Conservation (phyloP, 1,140 invertebrate species). For the Rhizoglyphus robini region DNA sequence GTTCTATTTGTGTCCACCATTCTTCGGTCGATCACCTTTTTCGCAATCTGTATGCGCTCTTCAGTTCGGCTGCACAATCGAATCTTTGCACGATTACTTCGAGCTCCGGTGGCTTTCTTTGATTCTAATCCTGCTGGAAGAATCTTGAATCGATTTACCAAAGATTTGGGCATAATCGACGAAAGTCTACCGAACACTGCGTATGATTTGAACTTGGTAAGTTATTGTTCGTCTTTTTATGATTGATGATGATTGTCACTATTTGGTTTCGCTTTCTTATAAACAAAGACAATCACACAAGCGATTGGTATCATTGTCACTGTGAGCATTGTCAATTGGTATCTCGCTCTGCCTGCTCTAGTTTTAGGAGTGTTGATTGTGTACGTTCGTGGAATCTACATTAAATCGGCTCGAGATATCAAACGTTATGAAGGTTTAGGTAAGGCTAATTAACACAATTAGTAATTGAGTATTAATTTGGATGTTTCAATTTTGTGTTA, state of each 20-base stretch:
- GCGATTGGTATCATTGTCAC: conserved; percentile 9
- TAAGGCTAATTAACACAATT: neutral
- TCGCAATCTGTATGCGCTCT: conserved; percentile 57
- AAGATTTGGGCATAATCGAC: no score
- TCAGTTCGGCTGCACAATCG: conserved; percentile 62
- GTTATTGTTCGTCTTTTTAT: conserved; percentile 50
- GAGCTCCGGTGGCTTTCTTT: conserved; percentile 71
- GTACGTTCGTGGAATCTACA: conserved; percentile 55
- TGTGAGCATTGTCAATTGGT: conserved; percentile 14
- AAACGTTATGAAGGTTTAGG: conserved; percentile 60
- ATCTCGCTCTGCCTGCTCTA: conserved; percentile 51
- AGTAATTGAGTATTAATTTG: neutral
- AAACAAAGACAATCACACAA: conserved; percentile 37
- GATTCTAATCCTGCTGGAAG: conserved; percentile 57
- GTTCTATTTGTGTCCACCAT: conserved; percentile 33
- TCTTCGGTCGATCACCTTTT: conserved; percentile 53
- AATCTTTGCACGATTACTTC: conserved; percentile 65
- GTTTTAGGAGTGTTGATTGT: conserved; percentile 54
- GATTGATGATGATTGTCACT: conserved; percentile 41
- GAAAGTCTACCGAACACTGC: conserved; percentile 62
- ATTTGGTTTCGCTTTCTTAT: conserved; percentile 56
- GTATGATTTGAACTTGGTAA: conserved; percentile 60
- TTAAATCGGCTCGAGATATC: conserved; percentile 61
- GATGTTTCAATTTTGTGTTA: no score
- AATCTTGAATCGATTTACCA: conserved; percentile 28